Percentiles rank a stretch among this genome's conserved stretches.
phyloP scores from a whole-genome alignment of 2,888 invertebrate genomes.

The Cylloceria caligata region DNA sequence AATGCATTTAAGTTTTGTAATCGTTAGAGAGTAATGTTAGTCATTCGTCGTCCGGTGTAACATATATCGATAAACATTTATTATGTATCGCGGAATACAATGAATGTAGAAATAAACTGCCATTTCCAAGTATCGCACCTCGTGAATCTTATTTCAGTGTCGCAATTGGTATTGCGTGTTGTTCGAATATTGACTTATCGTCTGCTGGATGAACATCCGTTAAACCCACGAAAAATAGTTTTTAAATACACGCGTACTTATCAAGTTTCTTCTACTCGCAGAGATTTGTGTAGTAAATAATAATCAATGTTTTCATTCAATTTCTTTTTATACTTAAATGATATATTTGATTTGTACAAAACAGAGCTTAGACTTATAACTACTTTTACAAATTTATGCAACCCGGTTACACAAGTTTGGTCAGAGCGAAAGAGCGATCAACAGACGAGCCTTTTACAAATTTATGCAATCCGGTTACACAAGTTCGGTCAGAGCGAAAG shows the following conservation, averaged over 20 bases:
- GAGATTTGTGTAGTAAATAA: too few relatives aligned
- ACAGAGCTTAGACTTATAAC: slow-evolving; percentile 41
- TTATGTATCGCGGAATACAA: slow-evolving; percentile 68
- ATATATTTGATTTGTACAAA: slow-evolving; percentile 62
- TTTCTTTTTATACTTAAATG: slow-evolving; percentile 19
- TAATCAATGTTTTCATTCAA: too few relatives aligned
- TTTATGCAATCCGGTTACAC: background rate
- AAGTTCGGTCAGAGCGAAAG: background rate
- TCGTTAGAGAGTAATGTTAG: slow-evolving; percentile 58
- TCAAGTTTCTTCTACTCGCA: too few relatives aligned
- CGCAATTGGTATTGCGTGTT: background rate
- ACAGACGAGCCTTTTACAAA: slow-evolving; percentile 87
- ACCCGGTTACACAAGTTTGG: background rate
- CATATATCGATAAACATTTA: slow-evolving; percentile 68
- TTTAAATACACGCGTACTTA: too few relatives aligned
- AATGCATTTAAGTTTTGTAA: slow-evolving; percentile 61
- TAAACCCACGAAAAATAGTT: too few relatives aligned
- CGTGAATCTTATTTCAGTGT: background rate
- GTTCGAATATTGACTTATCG: too few relatives aligned
- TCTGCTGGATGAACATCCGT: too few relatives aligned
- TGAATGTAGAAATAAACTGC: slow-evolving; percentile 72
- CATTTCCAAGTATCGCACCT: slow-evolving; percentile 60
- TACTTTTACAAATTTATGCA: slow-evolving; percentile 30
- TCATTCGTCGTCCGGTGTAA: slow-evolving; percentile 70
- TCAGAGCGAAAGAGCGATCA: slow-evolving; percentile 80